Conservation (phyloP, 1,140 invertebrate genomes). For the Lordiphosa stackelbergi region DNA sequence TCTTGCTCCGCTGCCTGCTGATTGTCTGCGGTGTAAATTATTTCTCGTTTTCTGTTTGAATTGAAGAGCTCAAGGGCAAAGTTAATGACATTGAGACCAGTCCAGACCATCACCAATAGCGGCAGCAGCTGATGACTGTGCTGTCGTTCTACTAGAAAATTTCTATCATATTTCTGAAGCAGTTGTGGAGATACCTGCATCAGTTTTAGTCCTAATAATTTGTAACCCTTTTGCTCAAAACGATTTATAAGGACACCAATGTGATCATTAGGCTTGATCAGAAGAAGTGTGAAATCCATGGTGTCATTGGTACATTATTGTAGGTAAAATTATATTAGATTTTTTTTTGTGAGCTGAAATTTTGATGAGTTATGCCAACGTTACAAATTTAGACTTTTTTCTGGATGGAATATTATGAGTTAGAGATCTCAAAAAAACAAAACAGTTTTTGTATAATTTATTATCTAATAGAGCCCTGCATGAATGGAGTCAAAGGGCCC, state of each 20-base stretch:
- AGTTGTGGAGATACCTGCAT: background rate
- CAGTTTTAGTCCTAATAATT: conserved; percentile 1
- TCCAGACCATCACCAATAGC: conserved; percentile 1
- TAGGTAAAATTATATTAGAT: no score
- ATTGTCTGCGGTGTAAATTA: background rate
- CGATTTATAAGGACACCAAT: background rate
- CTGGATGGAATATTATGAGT: no score
- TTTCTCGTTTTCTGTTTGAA: background rate
- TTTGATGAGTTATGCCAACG: background rate
- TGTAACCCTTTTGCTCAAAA: conserved; percentile 4
- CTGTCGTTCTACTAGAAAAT: background rate
- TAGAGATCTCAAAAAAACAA: no score
- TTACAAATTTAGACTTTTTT: no score
- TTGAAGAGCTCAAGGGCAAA: background rate
- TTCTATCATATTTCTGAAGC: no score
- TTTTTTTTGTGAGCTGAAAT: background rate
- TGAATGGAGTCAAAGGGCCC: no score
- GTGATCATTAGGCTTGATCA: conserved; percentile 1
- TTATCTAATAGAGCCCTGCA: no score
- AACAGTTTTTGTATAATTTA: no score
- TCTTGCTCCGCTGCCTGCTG: background rate
- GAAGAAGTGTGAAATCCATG: conserved; percentile 2
- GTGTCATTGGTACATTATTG: background rate
- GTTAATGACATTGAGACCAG: conserved; percentile 1
- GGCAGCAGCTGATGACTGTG: background rate